A percentile compares a stretch with the other conserved stretches of the same genome.
Conservation (phyloP, 2,888 invertebrate species). For the Troides aeacus region DNA sequence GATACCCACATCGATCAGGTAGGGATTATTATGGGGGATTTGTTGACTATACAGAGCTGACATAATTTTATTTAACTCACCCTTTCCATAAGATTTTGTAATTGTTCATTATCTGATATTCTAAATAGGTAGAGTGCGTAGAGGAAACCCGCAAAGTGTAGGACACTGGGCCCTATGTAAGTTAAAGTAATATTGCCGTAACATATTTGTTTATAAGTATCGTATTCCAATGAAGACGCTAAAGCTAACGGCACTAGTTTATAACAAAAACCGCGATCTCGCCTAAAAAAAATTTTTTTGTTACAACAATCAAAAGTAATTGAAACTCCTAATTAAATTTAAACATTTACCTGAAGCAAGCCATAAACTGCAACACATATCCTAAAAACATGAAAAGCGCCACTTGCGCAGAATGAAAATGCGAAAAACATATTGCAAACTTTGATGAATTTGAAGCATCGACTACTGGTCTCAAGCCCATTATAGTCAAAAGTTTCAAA, state of each 20-base stretch:
- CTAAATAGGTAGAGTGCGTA: constrained; percentile 87
- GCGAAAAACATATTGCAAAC: constrained; percentile 81
- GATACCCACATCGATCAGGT: too few relatives aligned
- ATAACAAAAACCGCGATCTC: constrained; percentile 87
- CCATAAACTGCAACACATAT: constrained; percentile 88
- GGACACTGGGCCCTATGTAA: constrained; percentile 85
- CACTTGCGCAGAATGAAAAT: constrained; percentile 84
- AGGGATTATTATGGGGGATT: too few relatives aligned
- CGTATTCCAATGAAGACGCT: constrained; percentile 65
- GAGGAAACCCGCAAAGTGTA: constrained; percentile 86
- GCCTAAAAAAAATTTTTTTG: constrained; percentile 62
- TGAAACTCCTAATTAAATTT: constrained; percentile 36
- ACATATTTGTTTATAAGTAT: constrained; percentile 81
- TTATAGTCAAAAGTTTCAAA: constrained; percentile 84
- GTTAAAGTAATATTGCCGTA: constrained; percentile 86
- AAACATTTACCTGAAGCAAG: constrained; percentile 84
- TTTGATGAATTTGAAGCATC: constrained; percentile 82
- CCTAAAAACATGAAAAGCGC: constrained; percentile 84
- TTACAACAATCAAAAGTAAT: neutral
- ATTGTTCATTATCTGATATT: constrained; percentile 88
- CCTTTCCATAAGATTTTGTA: constrained; percentile 90
- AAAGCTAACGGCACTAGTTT: constrained; percentile 70
- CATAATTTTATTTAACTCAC: constrained; percentile 60
- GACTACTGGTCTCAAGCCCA: constrained; percentile 86
- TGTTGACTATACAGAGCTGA: neutral